phyloP scores from a whole-genome alignment of 2,888 invertebrate genomes.

The Eupithecia dodoneata region DNA sequence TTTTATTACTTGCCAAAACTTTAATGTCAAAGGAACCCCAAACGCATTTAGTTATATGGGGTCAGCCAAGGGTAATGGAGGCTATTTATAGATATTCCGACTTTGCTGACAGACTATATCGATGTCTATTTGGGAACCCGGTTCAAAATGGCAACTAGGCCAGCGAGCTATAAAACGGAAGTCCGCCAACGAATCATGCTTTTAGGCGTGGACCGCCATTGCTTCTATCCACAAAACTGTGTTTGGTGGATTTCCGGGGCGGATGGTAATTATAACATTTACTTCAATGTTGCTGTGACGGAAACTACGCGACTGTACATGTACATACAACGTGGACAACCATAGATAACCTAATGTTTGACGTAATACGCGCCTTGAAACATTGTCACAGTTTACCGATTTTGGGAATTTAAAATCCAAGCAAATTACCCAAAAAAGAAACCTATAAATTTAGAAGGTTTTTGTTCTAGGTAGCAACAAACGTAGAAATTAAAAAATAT shows the following conservation, averaged over 20 bases:
- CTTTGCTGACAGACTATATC: not conserved
- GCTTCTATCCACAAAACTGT: not conserved
- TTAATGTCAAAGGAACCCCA: not conserved
- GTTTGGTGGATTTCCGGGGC: not conserved
- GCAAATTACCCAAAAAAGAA: not conserved
- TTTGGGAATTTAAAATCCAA: not conserved
- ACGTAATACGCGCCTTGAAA: not conserved
- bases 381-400: not conserved
- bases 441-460: not conserved
- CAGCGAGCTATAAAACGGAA: conserved; percentile 1
- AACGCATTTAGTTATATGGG: not conserved
- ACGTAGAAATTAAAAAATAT: too few species aligned
- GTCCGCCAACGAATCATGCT: not conserved
- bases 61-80: conserved; percentile 2
- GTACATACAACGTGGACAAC: not conserved
- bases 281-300: not conserved
- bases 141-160: conserved; percentile 4
- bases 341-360: not conserved
- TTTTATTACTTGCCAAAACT: conserved; percentile 9
- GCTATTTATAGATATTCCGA: not conserved
- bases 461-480: not conserved
- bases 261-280: not conserved
- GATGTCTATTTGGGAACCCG: not conserved
- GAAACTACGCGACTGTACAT: not conserved
- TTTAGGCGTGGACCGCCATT: not conserved